Evolutionary conservation across 2,888 invertebrate genomes (phyloP).

Genomic region (Drosophila tanythrix): DNA sequence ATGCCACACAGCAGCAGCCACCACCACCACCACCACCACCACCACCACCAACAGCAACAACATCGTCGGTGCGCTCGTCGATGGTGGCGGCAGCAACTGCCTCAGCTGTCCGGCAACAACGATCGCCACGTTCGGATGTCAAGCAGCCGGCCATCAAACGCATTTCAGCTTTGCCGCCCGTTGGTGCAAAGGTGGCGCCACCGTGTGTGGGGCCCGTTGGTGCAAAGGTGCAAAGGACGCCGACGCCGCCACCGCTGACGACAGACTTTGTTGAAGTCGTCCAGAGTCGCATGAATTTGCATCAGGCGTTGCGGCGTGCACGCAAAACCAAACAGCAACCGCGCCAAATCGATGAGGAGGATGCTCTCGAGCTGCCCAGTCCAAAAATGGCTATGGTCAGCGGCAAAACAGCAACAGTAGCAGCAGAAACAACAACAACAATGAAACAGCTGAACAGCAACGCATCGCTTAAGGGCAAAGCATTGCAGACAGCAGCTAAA

Average conservation of each 20-base stretch:
- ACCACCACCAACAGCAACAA: slow-evolving; percentile 3
- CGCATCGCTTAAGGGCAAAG: slow-evolving; percentile 19
- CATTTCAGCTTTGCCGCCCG: slow-evolving; percentile 39
- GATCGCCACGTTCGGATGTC: slow-evolving; percentile 8
- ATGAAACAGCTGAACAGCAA: background rate
- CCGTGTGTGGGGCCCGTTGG: background rate
- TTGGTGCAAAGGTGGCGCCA: background rate
- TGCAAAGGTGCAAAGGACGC: background rate
- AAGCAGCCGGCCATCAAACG: slow-evolving; percentile 26
- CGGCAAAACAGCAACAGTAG: slow-evolving; percentile 6
- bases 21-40: background rate
- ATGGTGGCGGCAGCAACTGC: background rate
- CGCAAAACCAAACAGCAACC: slow-evolving; percentile 75
- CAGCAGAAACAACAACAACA: background rate
- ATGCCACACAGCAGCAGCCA: background rate
- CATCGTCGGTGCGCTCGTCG: background rate
- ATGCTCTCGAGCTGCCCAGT: slow-evolving; percentile 48
- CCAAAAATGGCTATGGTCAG: slow-evolving; percentile 14
- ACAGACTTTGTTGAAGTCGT: slow-evolving; percentile 59
- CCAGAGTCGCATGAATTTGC: slow-evolving; percentile 82
- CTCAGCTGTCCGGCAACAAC: slow-evolving; percentile 12
- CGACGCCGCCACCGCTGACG: background rate
- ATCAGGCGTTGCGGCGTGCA: slow-evolving; percentile 82
- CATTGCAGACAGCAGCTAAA: slow-evolving; percentile 12
- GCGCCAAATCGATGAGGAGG: slow-evolving; percentile 60